Base-by-base conservation (phyloP, 2,888 invertebrate genomes). In the Epistrophe eligans region DNA sequence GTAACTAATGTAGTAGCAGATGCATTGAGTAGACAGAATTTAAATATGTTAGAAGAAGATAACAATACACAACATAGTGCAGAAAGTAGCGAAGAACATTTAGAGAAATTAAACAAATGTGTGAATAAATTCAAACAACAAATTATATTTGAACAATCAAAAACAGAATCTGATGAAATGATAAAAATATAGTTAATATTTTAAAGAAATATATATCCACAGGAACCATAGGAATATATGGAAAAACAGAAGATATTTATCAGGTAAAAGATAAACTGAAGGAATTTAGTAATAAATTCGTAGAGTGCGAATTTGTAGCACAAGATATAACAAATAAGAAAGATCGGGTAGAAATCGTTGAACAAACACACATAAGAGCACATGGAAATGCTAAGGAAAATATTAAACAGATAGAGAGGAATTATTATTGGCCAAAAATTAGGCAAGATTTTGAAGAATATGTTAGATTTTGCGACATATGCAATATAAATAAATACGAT, bases 91-190 rank as follows among this genome's bases (percentile, higher is more conserved):
- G 48, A 48, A 48, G 48, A 17, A 48, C 17, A 48, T 28, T 77
- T n/a, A 17, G 50, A 62, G 48, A 60, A 40, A 62, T 40, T 48
- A 17, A 17, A 17, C n/a, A 48, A 48, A 48, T 17, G 48, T 48
- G 48, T 9, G 9, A 77, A 77, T 58, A 17, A 58, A 45, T 77
- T 64, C 35, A 77, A 67, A 43, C 76, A 76, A 32, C 64, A 76
- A 19, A 43, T 76, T 13, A 52, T 79, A 15, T 24, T 72, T 58
- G 67, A 77, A 38, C 48, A 67, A 48, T 58, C 7, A 5, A 17
- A 58, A 67, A 67, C 35, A 58, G 58, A 58, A 58, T 58, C 58
- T 35, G 58, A 58, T 38, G 35, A 58, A 38, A 58, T 58, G 38
- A 58, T 58, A 58, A 38, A 48, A 48, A 48, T 45, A 45, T 48